Conservation (phyloP, 2,888 invertebrate species). For the Scaptomyza flava region DNA sequence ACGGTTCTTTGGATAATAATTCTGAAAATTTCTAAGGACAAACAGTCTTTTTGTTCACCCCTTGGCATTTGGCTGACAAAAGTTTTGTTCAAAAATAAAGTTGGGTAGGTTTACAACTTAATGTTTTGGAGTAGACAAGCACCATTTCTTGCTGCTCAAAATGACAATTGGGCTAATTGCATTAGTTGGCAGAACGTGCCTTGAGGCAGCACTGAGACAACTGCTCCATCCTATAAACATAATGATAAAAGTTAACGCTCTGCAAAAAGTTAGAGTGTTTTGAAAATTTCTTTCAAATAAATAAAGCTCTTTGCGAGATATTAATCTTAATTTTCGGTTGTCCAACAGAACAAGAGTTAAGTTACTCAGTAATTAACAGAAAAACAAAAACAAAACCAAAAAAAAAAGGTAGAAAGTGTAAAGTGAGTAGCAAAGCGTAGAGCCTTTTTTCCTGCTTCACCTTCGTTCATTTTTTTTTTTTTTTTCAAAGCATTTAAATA, state of each 20-base stretch:
- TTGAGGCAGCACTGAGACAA: slow-evolving; percentile 24
- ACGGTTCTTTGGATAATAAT: slow-evolving; percentile 34
- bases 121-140: slow-evolving; percentile 44
- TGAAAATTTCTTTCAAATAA: slow-evolving; percentile 36
- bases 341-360: slow-evolving; percentile 59
- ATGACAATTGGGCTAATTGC: slow-evolving; percentile 79
- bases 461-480: slow-evolving; percentile 30
- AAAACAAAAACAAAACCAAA: slow-evolving; percentile 12
- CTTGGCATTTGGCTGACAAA: slow-evolving; percentile 26
- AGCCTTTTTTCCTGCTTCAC: slow-evolving; percentile 30
- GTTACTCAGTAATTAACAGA: slow-evolving; percentile 41
- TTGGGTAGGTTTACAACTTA: slow-evolving; percentile 57
- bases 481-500: slow-evolving; percentile 60
- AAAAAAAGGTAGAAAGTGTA: background rate
- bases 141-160: slow-evolving; percentile 47
- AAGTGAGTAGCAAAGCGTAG: slow-evolving; percentile 20
- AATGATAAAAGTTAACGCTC: slow-evolving; percentile 53
- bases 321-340: slow-evolving; percentile 73
- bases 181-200: slow-evolving; percentile 61
- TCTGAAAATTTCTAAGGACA: slow-evolving; percentile 23
- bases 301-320: slow-evolving; percentile 55
- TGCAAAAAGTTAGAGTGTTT: slow-evolving; percentile 42
- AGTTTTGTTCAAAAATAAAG: slow-evolving; percentile 30
- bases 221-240: slow-evolving; percentile 28
- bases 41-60: slow-evolving; percentile 25